phyloP scores from a whole-genome alignment of 92 coral and sea anemone genomes.

The Heteractis magnifica region DNA sequence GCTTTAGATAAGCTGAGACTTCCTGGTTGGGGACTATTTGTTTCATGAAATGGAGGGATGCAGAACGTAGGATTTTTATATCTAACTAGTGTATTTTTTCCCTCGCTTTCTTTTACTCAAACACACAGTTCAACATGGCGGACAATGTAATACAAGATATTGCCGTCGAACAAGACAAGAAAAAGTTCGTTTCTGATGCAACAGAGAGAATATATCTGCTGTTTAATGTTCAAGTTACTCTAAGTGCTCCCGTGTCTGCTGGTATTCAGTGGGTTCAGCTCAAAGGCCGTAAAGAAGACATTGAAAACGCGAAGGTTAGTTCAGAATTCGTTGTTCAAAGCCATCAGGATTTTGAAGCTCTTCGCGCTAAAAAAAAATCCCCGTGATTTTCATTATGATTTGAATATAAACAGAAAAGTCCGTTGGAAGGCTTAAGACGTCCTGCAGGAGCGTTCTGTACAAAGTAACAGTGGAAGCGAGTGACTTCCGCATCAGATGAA shows the following conservation, averaged over 20 bases:
- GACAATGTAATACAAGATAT: conserved; percentile 62
- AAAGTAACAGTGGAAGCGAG: not conserved
- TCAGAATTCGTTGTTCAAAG: not conserved
- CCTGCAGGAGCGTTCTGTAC: not conserved
- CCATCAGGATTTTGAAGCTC: not conserved
- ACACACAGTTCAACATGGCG: conserved; percentile 43
- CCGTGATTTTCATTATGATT: not conserved
- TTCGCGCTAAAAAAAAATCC: not conserved
- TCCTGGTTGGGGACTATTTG: conserved; percentile 10
- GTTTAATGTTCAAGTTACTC: conserved; percentile 64
- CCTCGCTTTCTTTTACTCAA: not conserved
- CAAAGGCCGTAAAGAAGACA: conserved; percentile 48
- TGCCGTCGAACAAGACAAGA: conserved; percentile 70
- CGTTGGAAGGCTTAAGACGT: conserved; percentile 4
- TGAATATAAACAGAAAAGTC: conserved; percentile 3
- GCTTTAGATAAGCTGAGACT: conserved; percentile 4
- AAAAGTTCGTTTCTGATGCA: conserved; percentile 49
- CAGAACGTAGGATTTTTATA: not conserved
- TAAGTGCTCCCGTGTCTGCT: conserved; percentile 59
- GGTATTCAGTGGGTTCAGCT: conserved; percentile 76
- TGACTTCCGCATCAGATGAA: conserved; percentile 3
- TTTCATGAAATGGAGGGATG: not conserved
- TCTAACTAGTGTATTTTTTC: not conserved
- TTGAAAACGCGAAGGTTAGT: conserved; percentile 66
- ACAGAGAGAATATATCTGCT: conserved; percentile 60